Evolutionary conservation across 2,113 vertebrate species (phyloP).

Genomic region (Catharus fuscescens): DNA sequence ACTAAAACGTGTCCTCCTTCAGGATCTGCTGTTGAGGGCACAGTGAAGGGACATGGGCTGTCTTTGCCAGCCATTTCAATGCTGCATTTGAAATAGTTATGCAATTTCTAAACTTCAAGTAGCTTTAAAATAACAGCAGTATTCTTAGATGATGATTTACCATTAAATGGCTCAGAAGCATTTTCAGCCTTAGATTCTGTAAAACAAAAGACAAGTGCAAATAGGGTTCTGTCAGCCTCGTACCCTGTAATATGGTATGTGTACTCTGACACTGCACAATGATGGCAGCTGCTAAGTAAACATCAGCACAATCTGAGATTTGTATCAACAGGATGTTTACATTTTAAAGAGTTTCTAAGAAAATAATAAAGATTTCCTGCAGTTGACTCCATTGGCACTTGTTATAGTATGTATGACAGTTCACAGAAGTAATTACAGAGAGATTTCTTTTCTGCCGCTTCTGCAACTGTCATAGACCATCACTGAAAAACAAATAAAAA

Average conservation of each 20-base stretch:
- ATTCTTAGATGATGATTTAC: background rate
- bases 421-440: constrained; percentile 27
- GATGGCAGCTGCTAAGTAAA: constrained; percentile 64
- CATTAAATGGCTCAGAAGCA: background rate
- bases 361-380: constrained; percentile 72
- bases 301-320: constrained; percentile 57
- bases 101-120: background rate
- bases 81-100: background rate
- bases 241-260: constrained; percentile 5
- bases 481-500: background rate
- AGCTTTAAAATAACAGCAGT: background rate
- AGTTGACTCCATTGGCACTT: constrained; percentile 34
- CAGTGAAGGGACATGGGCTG: background rate
- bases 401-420: background rate
- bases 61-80: background rate
- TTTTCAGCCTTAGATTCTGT: background rate
- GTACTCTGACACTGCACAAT: constrained; percentile 38
- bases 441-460: background rate
- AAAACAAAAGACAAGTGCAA: background rate
- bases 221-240: background rate
- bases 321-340: constrained; percentile 72
- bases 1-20: background rate
- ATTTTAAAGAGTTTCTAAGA: constrained; percentile 65
- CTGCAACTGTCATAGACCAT: background rate
- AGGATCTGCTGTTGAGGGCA: background rate